Conservation (phyloP, 2,797 vertebrate genomes). For the Mormyrus hasselquistii region DNA sequence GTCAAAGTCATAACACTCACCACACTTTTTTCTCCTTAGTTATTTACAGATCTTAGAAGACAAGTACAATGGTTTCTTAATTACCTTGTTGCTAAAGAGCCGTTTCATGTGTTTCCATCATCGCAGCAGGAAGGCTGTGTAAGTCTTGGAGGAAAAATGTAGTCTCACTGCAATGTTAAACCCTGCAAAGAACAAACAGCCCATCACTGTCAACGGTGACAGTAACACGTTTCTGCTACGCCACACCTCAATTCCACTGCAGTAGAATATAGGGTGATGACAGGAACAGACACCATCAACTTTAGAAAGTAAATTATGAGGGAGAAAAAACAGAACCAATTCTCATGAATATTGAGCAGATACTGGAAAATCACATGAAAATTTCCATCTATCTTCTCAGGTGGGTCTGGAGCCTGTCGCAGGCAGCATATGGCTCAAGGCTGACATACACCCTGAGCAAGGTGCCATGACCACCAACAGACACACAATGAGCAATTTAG, state of each 20-base stretch:
- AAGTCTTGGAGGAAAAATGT: not conserved
- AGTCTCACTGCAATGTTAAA: not conserved
- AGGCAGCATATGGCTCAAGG: not conserved
- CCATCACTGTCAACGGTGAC: not conserved
- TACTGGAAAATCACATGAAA: not conserved
- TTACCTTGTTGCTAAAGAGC: constrained; percentile 58
- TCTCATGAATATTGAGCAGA: not conserved
- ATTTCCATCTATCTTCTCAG: not conserved
- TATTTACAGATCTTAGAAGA: constrained; percentile 65
- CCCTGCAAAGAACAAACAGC: not conserved
- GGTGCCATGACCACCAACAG: not conserved
- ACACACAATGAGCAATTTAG: not conserved
- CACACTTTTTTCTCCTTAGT: not conserved
- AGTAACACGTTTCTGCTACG: not conserved
- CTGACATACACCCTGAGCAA: not conserved
- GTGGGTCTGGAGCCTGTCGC: not conserved
- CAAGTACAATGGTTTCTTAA: constrained; percentile 64
- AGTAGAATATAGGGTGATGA: not conserved
- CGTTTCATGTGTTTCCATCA: constrained; percentile 71
- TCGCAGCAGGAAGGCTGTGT: constrained; percentile 62
- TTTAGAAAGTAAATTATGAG: not conserved
- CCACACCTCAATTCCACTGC: not conserved
- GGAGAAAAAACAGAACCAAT: not conserved
- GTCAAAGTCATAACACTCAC: not conserved
- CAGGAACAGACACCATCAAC: not conserved